phyloP scores from a whole-genome alignment of 2,113 vertebrate genomes.

The Myanophis thanlyinensis region DNA sequence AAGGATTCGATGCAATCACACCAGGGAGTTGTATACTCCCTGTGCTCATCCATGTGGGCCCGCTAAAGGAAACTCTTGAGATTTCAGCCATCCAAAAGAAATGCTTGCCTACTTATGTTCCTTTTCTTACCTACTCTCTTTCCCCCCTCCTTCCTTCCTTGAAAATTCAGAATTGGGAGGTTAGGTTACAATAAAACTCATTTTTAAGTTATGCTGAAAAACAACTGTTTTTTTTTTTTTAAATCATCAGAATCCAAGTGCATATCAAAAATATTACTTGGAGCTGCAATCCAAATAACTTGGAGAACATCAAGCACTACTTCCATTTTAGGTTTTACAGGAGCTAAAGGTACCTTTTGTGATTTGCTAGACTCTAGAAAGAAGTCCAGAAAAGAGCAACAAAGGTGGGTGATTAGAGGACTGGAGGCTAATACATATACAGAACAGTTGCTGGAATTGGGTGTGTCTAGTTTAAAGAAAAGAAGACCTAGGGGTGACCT shows the following conservation, averaged over 20 bases:
- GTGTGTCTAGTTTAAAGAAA: neutral
- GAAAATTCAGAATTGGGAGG: neutral
- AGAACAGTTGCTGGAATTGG: neutral
- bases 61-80: neutral
- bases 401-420: neutral
- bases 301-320: neutral
- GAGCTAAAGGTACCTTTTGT: neutral
- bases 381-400: neutral
- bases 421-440: neutral
- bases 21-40: neutral
- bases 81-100: neutral
- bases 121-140: neutral
- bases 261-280: neutral
- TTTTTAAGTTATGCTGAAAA: neutral
- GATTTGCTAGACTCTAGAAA: neutral
- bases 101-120: neutral
- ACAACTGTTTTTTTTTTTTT: neutral
- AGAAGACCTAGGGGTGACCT: neutral
- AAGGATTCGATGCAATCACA: neutral
- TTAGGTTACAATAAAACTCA: neutral
- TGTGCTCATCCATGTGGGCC: neutral
- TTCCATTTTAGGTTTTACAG: neutral
- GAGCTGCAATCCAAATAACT: neutral
- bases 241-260: neutral
- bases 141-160: neutral